Percentiles rank a stretch among this genome's conserved stretches.
phyloP scores from a whole-genome alignment of 2,797 vertebrate genomes.

The Catostomus latipinnis region DNA sequence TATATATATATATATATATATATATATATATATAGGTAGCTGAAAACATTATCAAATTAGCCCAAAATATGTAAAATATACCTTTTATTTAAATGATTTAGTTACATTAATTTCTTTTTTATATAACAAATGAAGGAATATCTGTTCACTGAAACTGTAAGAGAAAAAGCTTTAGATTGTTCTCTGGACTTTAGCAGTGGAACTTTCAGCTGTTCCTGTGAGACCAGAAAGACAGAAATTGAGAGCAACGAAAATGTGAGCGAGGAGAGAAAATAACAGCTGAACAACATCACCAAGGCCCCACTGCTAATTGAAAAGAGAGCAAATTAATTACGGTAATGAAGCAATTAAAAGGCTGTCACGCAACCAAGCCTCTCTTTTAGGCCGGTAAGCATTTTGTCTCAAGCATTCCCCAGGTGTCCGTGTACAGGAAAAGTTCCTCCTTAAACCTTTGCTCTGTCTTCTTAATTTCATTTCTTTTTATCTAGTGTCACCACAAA shows the following conservation, averaged over 20 bases:
- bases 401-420: constrained; percentile 36
- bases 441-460: not conserved
- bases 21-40: no score
- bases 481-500: no score
- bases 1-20: no score
- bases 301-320: constrained; percentile 61
- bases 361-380: constrained; percentile 52
- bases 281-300: constrained; percentile 54
- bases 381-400: constrained; percentile 45
- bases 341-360: constrained; percentile 64
- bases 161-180: not conserved
- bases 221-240: constrained; percentile 5
- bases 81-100: no score
- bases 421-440: constrained; percentile 7
- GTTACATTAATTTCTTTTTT: no score
- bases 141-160: no score
- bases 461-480: not conserved
- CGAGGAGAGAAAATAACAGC: constrained; percentile 44
- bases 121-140: no score
- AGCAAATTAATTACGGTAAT: constrained; percentile 65
- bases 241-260: not conserved
- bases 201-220: not conserved
- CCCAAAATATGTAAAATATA: no score
- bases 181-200: not conserved
- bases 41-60: no score